Base-by-base conservation (phyloP, 2,113 vertebrate species). In the Pelecanoides urinatrix region DNA sequence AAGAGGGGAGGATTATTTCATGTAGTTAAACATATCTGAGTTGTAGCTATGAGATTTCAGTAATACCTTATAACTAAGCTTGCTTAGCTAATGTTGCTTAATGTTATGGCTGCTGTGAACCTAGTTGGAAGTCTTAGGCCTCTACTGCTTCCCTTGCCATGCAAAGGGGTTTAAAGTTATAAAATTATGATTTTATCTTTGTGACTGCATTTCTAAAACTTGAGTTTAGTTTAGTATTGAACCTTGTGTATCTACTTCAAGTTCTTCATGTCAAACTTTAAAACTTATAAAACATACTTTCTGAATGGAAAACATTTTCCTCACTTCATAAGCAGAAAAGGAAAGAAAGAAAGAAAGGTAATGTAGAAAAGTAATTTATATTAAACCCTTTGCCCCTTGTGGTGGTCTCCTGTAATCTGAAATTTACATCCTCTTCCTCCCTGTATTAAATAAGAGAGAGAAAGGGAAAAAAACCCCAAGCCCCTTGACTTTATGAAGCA, bases 301-400 rank as follows among this genome's bases (percentile, higher is more conserved):
- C 32, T 81, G 47, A 8, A 32, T 50, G 27, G 21, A 72, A 96
- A 83, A 61, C 14, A 61, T 86, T 88, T 77, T 70, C 30, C 25
- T 73, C 53, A 70, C 32, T 88, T 86, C 82, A 61, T 79, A 79
- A 68, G 23, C 23, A 78, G 74, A 94, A 91, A 86, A 71, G 14
- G 11, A 83, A 94, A 86, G n/a, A 85, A 95, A 72, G 32, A 58
- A 91, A 95, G 92, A 95, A 97, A 92, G 90, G 58, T 98, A 98
- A 98, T 96, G 93, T 88, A 86, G 97, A 97, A 98, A 96, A 96
- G 92, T 97, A 98, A 93, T 98, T 98, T 98, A 97, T 98, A 97
- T 98, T 98, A 98, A 98, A 98, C 94, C 14, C 55, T 97, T 98
- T 98, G 89, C 93, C 88, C 93, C 90, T 97, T 96, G 77, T 97